Evolutionary conservation across 2,797 vertebrate genomes (phyloP).

Genomic region (Melanotaenia maccullochi): DNA sequence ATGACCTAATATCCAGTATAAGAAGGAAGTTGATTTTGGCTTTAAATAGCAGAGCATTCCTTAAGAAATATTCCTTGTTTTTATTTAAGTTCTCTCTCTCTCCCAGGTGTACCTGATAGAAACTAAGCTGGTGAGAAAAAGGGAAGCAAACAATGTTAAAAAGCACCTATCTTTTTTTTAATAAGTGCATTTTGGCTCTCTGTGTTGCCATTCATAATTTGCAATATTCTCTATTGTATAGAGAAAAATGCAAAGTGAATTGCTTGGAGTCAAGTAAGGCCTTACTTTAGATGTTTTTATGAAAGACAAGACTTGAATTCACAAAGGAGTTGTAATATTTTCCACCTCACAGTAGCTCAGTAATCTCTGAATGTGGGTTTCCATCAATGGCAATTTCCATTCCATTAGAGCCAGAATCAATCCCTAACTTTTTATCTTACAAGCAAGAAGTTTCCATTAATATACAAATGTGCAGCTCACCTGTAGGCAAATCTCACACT

Average conservation of each 20-base stretch:
- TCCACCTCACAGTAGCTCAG: slow-evolving; percentile 31
- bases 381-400: slow-evolving; percentile 30
- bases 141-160: slow-evolving; percentile 45
- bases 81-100: slow-evolving; percentile 30
- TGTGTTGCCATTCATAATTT: slow-evolving; percentile 6
- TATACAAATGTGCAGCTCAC: slow-evolving; percentile 21
- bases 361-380: slow-evolving; percentile 34
- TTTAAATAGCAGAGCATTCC: slow-evolving; percentile 40
- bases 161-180: slow-evolving; percentile 28
- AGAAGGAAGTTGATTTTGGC: slow-evolving; percentile 81
- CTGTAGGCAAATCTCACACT: slow-evolving; percentile 22
- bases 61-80: slow-evolving; percentile 55
- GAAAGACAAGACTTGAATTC: slow-evolving; percentile 33
- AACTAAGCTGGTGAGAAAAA: slow-evolving; percentile 54
- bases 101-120: slow-evolving; percentile 30
- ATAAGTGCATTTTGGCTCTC: slow-evolving; percentile 25
- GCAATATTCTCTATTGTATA: slow-evolving; percentile 12
- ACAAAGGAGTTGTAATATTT: slow-evolving; percentile 24
- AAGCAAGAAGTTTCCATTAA: slow-evolving; percentile 23
- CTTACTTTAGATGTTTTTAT: slow-evolving; percentile 5
- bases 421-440: slow-evolving; percentile 14
- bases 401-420: slow-evolving; percentile 22
- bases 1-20: slow-evolving; percentile 68
- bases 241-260: slow-evolving; percentile 13
- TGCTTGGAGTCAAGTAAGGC: slow-evolving; percentile 26